phyloP scores from a whole-genome alignment of 92 coral and sea anemone species.

The Palythoa heliodiscus region DNA sequence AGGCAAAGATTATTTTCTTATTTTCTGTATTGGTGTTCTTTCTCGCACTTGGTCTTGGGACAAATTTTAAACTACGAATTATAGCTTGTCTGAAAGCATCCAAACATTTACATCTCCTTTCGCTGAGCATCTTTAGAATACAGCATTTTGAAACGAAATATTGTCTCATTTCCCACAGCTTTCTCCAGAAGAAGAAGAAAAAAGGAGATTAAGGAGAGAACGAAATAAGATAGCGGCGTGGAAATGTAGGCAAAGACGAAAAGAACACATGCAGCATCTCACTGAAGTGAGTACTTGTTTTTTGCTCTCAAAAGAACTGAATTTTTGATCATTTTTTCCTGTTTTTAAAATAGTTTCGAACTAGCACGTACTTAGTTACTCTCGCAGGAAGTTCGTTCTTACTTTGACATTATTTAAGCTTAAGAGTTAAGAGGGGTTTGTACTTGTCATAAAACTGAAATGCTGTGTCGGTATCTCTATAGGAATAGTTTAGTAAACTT shows the following conservation, averaged over 20 bases:
- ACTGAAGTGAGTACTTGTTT: conserved; percentile 68
- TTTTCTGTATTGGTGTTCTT: no score
- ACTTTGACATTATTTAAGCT: background rate
- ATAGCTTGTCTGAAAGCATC: no score
- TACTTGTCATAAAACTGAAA: no score
- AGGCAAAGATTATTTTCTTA: no score
- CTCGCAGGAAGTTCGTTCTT: background rate
- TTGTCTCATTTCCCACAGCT: conserved; percentile 54
- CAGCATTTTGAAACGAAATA: no score
- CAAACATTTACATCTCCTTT: background rate
- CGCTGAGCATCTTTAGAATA: background rate
- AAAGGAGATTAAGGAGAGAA: conserved; percentile 85
- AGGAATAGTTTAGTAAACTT: no score
- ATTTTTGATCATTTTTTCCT: background rate
- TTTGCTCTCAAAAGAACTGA: background rate
- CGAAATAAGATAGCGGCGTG: conserved; percentile 96
- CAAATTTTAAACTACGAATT: no score
- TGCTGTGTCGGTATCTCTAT: no score
- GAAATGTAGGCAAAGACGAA: conserved; percentile 92
- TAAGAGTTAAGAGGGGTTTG: background rate
- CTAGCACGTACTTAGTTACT: background rate
- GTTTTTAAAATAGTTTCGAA: background rate
- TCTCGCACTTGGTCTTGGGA: background rate
- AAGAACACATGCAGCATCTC: conserved; percentile 84
- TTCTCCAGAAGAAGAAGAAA: conserved; percentile 88